Conservation (phyloP, 2,797 vertebrate species). For the Sphenopsis melanotis region DNA sequence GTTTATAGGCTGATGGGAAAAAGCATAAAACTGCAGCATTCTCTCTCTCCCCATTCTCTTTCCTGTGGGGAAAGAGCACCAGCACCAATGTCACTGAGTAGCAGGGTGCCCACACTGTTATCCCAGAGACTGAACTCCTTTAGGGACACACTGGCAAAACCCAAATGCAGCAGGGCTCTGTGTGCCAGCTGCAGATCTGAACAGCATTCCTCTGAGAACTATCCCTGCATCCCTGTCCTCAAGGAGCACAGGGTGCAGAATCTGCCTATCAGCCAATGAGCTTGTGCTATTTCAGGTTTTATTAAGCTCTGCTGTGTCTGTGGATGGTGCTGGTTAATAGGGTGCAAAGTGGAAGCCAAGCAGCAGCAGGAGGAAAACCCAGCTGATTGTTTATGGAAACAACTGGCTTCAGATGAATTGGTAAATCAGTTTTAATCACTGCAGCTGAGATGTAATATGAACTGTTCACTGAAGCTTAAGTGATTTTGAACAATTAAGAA, state of each 20-base stretch:
- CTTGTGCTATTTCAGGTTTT: not conserved
- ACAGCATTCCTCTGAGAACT: not conserved
- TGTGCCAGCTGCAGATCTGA: not conserved
- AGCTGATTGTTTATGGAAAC: conserved; percentile 34
- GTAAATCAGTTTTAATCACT: conserved; percentile 54
- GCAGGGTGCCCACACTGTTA: fast-evolving
- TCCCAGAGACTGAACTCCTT: not conserved
- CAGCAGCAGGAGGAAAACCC: conserved; percentile 20
- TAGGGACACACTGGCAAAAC: not conserved
- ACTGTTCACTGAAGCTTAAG: conserved; percentile 30
- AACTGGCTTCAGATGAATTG: conserved; percentile 37
- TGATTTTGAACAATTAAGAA: conserved; percentile 61
- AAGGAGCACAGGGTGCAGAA: not conserved
- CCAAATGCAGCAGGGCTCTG: not conserved
- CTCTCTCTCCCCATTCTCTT: not conserved
- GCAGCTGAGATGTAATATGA: not conserved
- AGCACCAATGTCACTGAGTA: not conserved
- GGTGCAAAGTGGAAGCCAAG: not conserved
- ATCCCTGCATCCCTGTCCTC: fast-evolving
- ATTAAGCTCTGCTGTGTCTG: not conserved
- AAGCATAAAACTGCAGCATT: not conserved
- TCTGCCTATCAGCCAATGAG: not conserved
- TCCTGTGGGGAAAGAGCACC: fast-evolving
- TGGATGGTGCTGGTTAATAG: not conserved
- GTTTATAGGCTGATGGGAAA: not conserved